Evolutionary conservation across 2,113 vertebrate genomes (phyloP), one percentile per base, ranked within the genome.

Genomic region (Geococcyx californianus): DNA sequence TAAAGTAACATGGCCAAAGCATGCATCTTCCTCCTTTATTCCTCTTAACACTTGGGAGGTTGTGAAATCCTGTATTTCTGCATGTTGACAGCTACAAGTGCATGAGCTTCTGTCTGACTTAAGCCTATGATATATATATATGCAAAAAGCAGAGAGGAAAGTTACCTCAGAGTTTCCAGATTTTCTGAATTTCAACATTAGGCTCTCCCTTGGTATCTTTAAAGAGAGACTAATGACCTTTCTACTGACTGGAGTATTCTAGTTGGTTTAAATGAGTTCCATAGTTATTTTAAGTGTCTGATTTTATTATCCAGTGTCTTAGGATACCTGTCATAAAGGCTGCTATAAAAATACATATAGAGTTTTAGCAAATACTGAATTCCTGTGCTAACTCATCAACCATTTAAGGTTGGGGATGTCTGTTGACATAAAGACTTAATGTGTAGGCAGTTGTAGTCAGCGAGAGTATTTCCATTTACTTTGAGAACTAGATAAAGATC

Each of bases 241-340:
- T 90, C 68, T 77, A 66, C 12, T 45, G n/a, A 42, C 33, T 51
- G 13, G 21, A 63, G 51, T 80, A 31, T 59, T 90, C 34, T 28
- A 70, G 83, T 55, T 72, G 31, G 13, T 84, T 94, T 70, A 89
- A 88, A 86, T 63, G 18, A 86, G 59, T n/a, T 81, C 25, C 2
- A 11, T 84, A 94, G 86, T 88, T 86, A 75, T 63, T 84, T 89
- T 63, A 82, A 87, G 63, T 55, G 59, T 90, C 42, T 86, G 70
- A 77, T 83, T 93, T 92, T 88, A 78, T 49, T 72, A 25, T 59
- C 72, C 18, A 19, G 17, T 75, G 31, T 56, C 44, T 73, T 80
- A 79, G 79, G 74, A 83, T 90, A 51, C 23, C 16, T 79, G 54
- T 69, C 70, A 54, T 76, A 90, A 87, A 87, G 85, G 19, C 49